These are phyloP conservation scores for Drosophila paranaensis DNA, from an alignment of 2,888 invertebrate genomes.

Conservation along the genomic window DNA sequence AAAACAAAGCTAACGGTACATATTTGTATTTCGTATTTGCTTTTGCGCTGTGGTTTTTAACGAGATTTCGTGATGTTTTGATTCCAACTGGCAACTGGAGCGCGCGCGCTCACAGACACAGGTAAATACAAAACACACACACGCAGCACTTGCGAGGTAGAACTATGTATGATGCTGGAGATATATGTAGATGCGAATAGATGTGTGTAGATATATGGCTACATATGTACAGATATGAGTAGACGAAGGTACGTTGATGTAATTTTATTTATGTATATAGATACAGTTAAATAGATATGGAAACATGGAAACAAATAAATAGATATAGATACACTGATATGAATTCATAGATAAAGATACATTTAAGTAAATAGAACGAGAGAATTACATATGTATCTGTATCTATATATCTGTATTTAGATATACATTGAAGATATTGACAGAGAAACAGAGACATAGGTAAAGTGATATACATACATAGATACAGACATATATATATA, in stretches of 20 bases:
- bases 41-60: slow-evolving; percentile 61
- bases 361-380: too few relatives aligned
- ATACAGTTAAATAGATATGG: too few relatives aligned
- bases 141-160: background rate
- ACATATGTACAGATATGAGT: background rate
- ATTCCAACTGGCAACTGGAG: slow-evolving; percentile 55
- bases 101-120: slow-evolving; percentile 34
- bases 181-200: background rate
- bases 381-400: too few relatives aligned
- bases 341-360: background rate
- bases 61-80: slow-evolving; percentile 67
- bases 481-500: too few relatives aligned
- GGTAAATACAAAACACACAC: slow-evolving; percentile 18
- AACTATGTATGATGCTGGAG: slow-evolving; percentile 2
- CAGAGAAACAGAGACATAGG: background rate
- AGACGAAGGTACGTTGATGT: too few relatives aligned
- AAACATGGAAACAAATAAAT: too few relatives aligned
- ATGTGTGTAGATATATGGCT: background rate
- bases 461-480: background rate
- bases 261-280: too few relatives aligned
- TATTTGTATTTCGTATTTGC: slow-evolving; percentile 52
- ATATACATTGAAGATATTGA: background rate
- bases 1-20: slow-evolving; percentile 66
- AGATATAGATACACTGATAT: background rate
- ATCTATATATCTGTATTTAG: background rate